Base-by-base conservation (phyloP, 1,140 invertebrate genomes). In the Cyrtorhinus lividipennis region DNA sequence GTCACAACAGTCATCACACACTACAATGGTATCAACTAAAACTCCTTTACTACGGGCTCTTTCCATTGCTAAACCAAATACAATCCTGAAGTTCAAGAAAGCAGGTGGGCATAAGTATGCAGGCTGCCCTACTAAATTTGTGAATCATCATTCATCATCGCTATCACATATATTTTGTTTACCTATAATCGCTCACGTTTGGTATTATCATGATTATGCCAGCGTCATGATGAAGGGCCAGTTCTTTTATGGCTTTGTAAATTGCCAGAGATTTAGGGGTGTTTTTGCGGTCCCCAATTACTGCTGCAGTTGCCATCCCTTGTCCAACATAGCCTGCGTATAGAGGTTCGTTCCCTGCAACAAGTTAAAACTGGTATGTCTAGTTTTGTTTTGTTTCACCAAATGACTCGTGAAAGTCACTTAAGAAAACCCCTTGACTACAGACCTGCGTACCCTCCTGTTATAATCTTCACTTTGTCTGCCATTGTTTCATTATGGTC, bases 261-360 rank as follows among this genome's bases (percentile, higher is more conserved):
- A 61, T 61, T 8, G 59, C 22, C 2, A 23, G 15, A 27, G 30
- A 20, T 44, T 22, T 20, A 5, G 59, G 59, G 22, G 59, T 30
- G 10, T 38, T 44, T 24, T 44, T 20, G 5, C 26, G 71, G 61
- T 76, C 73, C 58, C 85, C 86, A 65, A 77, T 77, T 38, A 88
- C 76, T 15, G 83, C 81, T 38, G 78, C 84, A 62, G 79, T 83
- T 59, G 87, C 68, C 78, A 86, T 80, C 24, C 85, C 85, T 68
- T 71, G 67, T 0, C 86, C 86, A 56, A 88, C 81, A 72, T 78
- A 86, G 27, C 84, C 79, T 65, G 75, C 77, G 65, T 75, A 72
- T 66, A 76, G 74, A 25, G 84, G 83, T 72, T 87, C 84, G 72
- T 86, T 82, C 15, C 83, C 84, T 18, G 77, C 10, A 53, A 53